Evolutionary conservation across 2,113 vertebrate species (phyloP), one percentile per base, ranked within the genome.

Genomic region (Otis tarda): DNA sequence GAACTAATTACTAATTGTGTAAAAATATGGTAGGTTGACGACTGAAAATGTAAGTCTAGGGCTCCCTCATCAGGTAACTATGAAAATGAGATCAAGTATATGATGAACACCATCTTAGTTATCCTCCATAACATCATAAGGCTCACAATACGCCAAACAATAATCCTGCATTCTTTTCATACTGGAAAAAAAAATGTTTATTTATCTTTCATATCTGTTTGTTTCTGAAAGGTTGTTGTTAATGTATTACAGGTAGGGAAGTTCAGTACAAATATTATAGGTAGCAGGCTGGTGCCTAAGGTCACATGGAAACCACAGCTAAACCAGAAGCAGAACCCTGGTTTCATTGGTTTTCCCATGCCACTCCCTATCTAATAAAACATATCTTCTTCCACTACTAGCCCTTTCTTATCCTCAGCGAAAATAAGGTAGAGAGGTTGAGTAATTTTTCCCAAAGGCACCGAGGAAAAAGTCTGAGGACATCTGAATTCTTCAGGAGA

Each of bases 41-140:
- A 68, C 81, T 75, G 77, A 90, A 89, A 95, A 83, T 67, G 19
- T 83, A 83, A 92, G 53, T 33, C 39, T 67, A 87, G 94, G 79
- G 90, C 92, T 97, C 93, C 95, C 95, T 96, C 96, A 84, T 87
- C 95, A 96, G 95, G 86, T 75, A 61, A 52, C 45, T 71, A 28
- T 57, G 49, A 93, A 92, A 93, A 78, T 83, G 71, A 83, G 80
- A 61, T 55, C 16, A 69, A 57, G 15, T 43, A 23, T 35, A 11
- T 70, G 80, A 69, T 81, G 86, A 93, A 92, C 3, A 0, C 76
- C 85, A 78, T 92, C 14, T 74, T 70, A n/a, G 33, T 83, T 74
- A 27, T 13, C 50, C 19, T 57, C 17, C 25, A 59, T 80, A 77
- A 13, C 9, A 23, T 41, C 8, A 2, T 28, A 64, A 90, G 28